Base-by-base conservation (phyloP, 2,797 vertebrate species). In the Poeciliopsis paucimaculata region DNA sequence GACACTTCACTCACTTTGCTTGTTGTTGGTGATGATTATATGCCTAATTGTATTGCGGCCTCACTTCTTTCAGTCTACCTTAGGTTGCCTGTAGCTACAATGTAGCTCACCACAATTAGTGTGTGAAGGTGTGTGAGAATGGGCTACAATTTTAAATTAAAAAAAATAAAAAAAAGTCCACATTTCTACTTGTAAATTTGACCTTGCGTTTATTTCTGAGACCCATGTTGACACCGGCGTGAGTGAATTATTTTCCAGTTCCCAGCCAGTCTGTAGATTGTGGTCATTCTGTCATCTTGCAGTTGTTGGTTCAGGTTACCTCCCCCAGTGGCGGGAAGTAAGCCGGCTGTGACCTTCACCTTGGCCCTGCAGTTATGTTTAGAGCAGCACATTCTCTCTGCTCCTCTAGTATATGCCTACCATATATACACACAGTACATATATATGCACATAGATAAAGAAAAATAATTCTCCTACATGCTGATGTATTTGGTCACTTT, bases 301-400 rank as follows among this genome's bases (percentile, higher is more conserved):
- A 87, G 91, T 91, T 83, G 87, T 86, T 89, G 93, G 92, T 92
- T 95, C 93, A 92, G 87, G 93, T 95, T 95, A 94, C 95, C 85
- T 84, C 89, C 82, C 87, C 91, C 88, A 88, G 88, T 87, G 88
- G 92, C 84, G 47, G 89, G 82, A 91, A 90, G 87, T 82, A 82
- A 82, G 84, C 88, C 88, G 86, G 79, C 91, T 92, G 88, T 90
- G 93, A 94, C 94, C 94, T 95, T 94, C 87, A 94, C 90, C 89
- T 87, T 94, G 92, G 88, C 83, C 92, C 86, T 86, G 88, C 84
- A 87, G 85, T 92, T 93, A 82, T 91, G 92, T 91, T 88, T 90
- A 77, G 82, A 89, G 87, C 90, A 86, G 91, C 93, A 93, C 72
- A 92, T 86, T 87, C 76, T 64, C 80, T 72, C 70, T 5, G 72